Evolutionary conservation across 2,113 vertebrate genomes (phyloP).

Genomic region (Lucifuga dentata): DNA sequence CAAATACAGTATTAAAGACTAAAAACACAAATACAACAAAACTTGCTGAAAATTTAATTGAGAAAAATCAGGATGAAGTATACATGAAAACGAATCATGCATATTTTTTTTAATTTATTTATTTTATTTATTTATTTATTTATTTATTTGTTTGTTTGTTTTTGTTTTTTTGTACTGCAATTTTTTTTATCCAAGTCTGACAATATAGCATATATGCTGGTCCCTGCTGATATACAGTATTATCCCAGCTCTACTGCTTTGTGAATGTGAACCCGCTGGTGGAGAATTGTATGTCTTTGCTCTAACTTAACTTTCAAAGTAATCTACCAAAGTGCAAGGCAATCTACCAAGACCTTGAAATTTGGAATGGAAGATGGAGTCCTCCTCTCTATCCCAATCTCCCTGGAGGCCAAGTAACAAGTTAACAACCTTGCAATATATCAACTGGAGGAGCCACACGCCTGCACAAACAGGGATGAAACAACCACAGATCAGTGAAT

Average conservation of each 20-base stretch:
- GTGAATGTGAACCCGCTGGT: not conserved
- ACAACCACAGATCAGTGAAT: slow-evolving; percentile 37
- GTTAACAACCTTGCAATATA: slow-evolving; percentile 30
- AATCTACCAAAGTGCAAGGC: not conserved
- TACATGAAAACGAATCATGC: no score
- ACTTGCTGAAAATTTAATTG: no score
- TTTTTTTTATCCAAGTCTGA: no score
- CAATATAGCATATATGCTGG: no score
- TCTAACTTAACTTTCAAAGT: slow-evolving; percentile 29
- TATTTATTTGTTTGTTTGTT: no score
- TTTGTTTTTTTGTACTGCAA: no score
- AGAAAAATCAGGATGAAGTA: no score
- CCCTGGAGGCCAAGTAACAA: slow-evolving; percentile 22
- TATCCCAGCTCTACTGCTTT: not conserved
- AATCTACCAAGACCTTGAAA: slow-evolving; percentile 40
- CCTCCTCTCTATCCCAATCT: slow-evolving; percentile 7
- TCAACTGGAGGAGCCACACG: slow-evolving; percentile 11
- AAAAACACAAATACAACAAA: no score
- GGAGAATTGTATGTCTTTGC: not conserved
- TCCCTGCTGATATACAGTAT: no score
- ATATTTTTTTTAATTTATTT: no score
- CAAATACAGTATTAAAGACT: no score
- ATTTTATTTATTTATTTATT: no score
- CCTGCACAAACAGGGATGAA: slow-evolving; percentile 39
- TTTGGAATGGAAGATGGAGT: slow-evolving; percentile 26